A percentile compares a stretch with the other conserved stretches of the same genome.
These are phyloP conservation scores for Sebastes diploproa DNA, from an alignment of 2,797 vertebrate genomes.

Conservation along the genomic window DNA sequence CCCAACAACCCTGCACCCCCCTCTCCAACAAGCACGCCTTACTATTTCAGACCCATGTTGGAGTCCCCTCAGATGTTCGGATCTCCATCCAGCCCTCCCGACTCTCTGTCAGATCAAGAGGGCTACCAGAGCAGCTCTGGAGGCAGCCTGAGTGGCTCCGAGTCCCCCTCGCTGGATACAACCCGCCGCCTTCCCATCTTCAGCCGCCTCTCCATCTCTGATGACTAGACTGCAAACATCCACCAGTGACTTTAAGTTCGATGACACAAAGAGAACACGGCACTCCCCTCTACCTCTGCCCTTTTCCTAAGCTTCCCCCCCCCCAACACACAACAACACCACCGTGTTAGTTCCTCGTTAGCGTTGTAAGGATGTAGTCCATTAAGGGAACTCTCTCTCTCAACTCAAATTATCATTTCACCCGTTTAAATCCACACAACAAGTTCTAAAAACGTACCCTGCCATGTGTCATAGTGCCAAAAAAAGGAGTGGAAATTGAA, in stretches of 20 bases:
- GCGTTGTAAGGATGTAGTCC: slow-evolving; percentile 69
- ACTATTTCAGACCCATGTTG: slow-evolving; percentile 93
- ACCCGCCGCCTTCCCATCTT: slow-evolving; percentile 97
- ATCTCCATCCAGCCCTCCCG: slow-evolving; percentile 92
- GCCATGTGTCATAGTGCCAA: slow-evolving; percentile 83
- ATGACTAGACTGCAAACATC: slow-evolving; percentile 84
- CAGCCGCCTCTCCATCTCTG: slow-evolving; percentile 98
- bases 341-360: slow-evolving; percentile 43
- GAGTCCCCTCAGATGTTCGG: slow-evolving; percentile 94
- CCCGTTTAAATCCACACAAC: slow-evolving; percentile 51
- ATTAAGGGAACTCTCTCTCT: slow-evolving; percentile 77
- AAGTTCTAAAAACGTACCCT: slow-evolving; percentile 54
- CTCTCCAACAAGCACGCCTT: slow-evolving; percentile 87
- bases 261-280: slow-evolving; percentile 70
- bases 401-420: slow-evolving; percentile 65
- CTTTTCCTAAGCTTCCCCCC: slow-evolving; percentile 11
- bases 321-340: not conserved
- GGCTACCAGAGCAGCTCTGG: slow-evolving; percentile 98
- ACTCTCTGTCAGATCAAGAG: slow-evolving; percentile 98
- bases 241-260: slow-evolving; percentile 58
- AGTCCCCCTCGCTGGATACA: slow-evolving; percentile 94
- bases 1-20: slow-evolving; percentile 72
- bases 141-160: slow-evolving; percentile 93
- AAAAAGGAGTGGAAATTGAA: slow-evolving; percentile 77
- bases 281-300: slow-evolving; percentile 77